phyloP scores from a whole-genome alignment of 2,113 vertebrate genomes.

The Corydoras maculifer region DNA sequence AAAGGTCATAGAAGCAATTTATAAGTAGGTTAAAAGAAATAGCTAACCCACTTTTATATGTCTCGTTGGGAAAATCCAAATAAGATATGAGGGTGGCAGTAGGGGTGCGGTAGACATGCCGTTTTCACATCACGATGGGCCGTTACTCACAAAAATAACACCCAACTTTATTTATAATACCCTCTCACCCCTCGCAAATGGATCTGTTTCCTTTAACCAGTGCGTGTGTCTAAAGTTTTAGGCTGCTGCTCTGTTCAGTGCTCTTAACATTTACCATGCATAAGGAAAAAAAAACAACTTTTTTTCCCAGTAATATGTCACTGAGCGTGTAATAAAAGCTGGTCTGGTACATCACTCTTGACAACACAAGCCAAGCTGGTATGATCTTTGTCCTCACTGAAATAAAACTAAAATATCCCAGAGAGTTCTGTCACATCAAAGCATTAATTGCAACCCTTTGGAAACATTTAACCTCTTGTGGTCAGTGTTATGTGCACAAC shows the following conservation, averaged over 20 bases:
- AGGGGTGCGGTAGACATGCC: conserved; percentile 32
- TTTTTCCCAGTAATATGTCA: conserved; percentile 24
- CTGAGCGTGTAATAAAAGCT: conserved; percentile 42
- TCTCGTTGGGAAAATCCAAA: conserved; percentile 2
- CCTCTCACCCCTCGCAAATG: conserved; percentile 49
- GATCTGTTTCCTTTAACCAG: conserved; percentile 42
- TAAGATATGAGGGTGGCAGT: conserved; percentile 14
- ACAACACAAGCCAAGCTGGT: conserved; percentile 51
- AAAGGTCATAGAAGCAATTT: no score
- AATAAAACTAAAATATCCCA: conserved; percentile 60
- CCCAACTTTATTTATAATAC: conserved; percentile 47
- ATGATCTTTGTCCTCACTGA: conserved; percentile 43
- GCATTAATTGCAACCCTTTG: conserved; percentile 59
- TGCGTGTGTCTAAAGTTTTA: conserved; percentile 26
- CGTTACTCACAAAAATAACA: conserved; percentile 46
- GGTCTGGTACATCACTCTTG: conserved; percentile 51
- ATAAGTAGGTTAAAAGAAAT: not conserved
- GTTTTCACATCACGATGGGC: conserved; percentile 38
- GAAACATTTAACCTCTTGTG: conserved; percentile 51
- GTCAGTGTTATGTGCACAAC: conserved; percentile 41
- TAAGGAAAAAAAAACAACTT: conserved; percentile 15
- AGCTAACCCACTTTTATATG: conserved; percentile 13
- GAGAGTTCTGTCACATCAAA: conserved; percentile 53
- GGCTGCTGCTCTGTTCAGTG: not conserved
- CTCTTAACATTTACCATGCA: conserved; percentile 49